phyloP scores from a whole-genome alignment of 2,797 vertebrate genomes.

The Neopelma chrysocephalum region DNA sequence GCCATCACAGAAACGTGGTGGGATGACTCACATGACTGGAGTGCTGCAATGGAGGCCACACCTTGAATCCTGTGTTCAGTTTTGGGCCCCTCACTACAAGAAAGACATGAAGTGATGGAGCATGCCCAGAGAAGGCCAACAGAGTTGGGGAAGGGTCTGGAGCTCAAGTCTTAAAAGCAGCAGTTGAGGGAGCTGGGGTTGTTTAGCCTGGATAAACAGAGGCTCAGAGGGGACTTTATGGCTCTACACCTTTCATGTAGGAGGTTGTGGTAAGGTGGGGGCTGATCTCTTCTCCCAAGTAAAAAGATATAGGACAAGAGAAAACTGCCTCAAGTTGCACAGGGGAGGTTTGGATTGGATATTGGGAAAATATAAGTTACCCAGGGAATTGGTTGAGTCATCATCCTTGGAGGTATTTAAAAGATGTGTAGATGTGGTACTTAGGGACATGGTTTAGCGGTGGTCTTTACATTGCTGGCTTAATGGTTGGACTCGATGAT shows the following conservation, averaged over 20 bases:
- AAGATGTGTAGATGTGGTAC: neutral
- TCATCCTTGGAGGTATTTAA: neutral
- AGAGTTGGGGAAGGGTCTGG: neutral
- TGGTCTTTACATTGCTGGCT: neutral
- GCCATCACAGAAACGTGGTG: neutral
- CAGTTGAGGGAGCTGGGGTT: neutral
- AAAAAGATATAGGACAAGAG: neutral
- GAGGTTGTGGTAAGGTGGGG: neutral
- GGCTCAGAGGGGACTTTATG: fast-evolving
- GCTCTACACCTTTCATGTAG: neutral
- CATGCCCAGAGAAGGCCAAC: neutral
- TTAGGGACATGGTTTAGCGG: neutral
- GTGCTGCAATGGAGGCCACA: neutral
- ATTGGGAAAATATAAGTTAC: neutral
- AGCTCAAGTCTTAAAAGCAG: neutral
- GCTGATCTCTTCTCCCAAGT: neutral
- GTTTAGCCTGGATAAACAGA: neutral
- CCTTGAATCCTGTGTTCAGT: neutral
- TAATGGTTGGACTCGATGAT: neutral
- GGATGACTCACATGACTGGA: neutral
- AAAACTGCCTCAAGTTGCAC: neutral
- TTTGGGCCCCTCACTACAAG: neutral
- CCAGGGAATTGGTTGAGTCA: neutral
- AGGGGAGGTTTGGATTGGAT: neutral
- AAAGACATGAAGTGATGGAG: neutral